These are phyloP conservation scores for Apis florea DNA, from an alignment of 1,140 invertebrate genomes.

Conservation along the genomic window DNA sequence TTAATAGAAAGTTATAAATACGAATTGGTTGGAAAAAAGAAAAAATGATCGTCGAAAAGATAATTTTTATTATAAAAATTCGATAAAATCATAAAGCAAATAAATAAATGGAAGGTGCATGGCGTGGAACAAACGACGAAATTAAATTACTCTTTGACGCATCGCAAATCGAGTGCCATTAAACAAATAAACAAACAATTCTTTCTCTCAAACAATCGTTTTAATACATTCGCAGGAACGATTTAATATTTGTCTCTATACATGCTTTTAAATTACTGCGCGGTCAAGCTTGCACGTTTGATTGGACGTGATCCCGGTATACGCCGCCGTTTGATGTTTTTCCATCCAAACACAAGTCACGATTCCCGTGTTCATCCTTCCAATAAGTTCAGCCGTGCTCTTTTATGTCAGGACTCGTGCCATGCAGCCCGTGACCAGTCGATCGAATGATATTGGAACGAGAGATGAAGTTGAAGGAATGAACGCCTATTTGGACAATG, in stretches of 20 bases:
- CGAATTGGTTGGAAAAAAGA: too few relatives aligned
- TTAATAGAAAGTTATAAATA: too few relatives aligned
- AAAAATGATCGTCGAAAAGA: too few relatives aligned
- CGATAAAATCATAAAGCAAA: too few relatives aligned
- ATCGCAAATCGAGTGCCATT: not conserved
- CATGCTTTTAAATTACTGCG: not conserved
- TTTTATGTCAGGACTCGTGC: constrained; percentile 15
- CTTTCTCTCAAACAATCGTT: not conserved
- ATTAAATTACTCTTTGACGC: not conserved
- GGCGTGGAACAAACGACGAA: not conserved
- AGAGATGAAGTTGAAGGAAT: constrained; percentile 63
- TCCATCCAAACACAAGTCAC: constrained; percentile 10
- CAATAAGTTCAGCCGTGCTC: constrained; percentile 38
- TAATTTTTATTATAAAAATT: not conserved
- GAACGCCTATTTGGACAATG: constrained; percentile 60
- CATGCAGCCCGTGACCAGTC: constrained; percentile 43
- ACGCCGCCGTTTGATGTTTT: constrained; percentile 5
- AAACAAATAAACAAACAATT: not conserved
- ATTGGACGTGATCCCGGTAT: not conserved
- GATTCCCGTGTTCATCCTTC: constrained; percentile 33
- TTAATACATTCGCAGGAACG: not conserved
- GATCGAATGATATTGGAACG: constrained; percentile 52
- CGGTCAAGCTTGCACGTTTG: not conserved
- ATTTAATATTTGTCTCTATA: not conserved
- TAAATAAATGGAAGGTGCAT: too few relatives aligned